Conservation (phyloP, 2,888 invertebrate species). For the Pardosa pseudoannulata region DNA sequence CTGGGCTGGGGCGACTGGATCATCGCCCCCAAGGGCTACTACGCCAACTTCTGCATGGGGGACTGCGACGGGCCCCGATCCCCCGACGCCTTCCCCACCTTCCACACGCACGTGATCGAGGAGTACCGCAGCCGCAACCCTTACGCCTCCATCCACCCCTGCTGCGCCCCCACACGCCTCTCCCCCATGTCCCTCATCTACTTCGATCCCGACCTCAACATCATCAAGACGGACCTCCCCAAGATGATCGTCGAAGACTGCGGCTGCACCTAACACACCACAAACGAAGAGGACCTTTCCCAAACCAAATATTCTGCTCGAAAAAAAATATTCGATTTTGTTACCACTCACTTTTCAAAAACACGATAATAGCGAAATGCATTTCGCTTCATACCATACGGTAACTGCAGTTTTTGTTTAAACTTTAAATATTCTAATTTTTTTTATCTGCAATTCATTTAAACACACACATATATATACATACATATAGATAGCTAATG, state of each 20-base stretch:
- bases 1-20: conserved; percentile 97
- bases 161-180: conserved; percentile 94
- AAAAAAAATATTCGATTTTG: neutral
- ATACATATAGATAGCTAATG: too few species aligned
- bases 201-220: conserved; percentile 91
- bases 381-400: too few species aligned
- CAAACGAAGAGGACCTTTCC: too few species aligned
- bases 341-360: conserved; percentile 27
- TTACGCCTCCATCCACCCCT: conserved; percentile 83
- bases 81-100: conserved; percentile 89
- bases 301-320: neutral
- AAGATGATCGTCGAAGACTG: conserved; percentile 98
- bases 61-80: conserved; percentile 89
- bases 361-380: too few species aligned
- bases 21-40: conserved; percentile 92
- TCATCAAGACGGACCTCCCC: conserved; percentile 94
- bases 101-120: conserved; percentile 93
- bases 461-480: too few species aligned
- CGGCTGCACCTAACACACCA: conserved; percentile 86
- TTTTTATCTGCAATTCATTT: too few species aligned
- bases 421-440: too few species aligned
- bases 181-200: conserved; percentile 94
- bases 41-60: conserved; percentile 95
- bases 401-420: too few species aligned
- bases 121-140: conserved; percentile 84